Percentiles rank a stretch among this genome's conserved stretches.
Evolutionary conservation across 23 tunicate genomes (phyloP).

Genomic region (Diplosoma virens): DNA sequence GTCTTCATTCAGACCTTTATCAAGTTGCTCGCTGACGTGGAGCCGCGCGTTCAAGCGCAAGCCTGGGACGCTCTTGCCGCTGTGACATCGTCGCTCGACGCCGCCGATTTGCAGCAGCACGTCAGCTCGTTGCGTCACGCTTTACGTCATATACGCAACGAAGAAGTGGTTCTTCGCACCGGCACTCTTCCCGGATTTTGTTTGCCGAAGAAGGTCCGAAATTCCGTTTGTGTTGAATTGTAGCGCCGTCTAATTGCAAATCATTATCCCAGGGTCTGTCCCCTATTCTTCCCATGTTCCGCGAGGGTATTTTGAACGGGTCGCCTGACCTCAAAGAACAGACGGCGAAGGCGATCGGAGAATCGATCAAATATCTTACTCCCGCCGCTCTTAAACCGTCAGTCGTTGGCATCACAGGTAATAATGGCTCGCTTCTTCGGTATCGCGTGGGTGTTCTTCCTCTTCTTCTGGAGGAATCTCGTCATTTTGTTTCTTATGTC

Average conservation of each 20-base stretch:
- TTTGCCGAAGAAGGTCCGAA: slow-evolving; percentile 67
- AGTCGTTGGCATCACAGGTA: slow-evolving; percentile 83
- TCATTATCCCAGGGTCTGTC: slow-evolving; percentile 62
- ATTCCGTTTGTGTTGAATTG: neutral
- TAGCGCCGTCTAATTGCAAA: neutral
- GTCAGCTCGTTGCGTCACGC: slow-evolving; percentile 93
- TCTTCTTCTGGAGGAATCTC: neutral
- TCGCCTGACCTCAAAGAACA: slow-evolving; percentile 90
- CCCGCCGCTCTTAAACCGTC: slow-evolving; percentile 85
- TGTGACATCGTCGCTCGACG: slow-evolving; percentile 53
- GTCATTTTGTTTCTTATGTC: no score
- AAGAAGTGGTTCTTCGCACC: slow-evolving; percentile 41
- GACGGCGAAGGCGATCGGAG: slow-evolving; percentile 61
- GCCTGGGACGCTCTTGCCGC: slow-evolving; percentile 77
- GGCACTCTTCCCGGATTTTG: slow-evolving; percentile 93
- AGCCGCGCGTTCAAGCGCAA: slow-evolving; percentile 48
- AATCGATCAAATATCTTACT: slow-evolving; percentile 67
- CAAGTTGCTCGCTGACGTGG: slow-evolving; percentile 69
- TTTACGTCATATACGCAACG: slow-evolving; percentile 52
- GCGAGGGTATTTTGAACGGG: slow-evolving; percentile 89
- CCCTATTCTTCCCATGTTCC: slow-evolving; percentile 72
- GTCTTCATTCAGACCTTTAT: slow-evolving; percentile 73
- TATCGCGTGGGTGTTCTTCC: no score
- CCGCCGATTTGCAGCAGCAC: slow-evolving; percentile 68
- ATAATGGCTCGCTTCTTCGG: neutral